Evolutionary conservation across 2,888 invertebrate species (phyloP), one percentile per base, ranked within the genome.

Genomic region (Mongoloraphidia duomilia): DNA sequence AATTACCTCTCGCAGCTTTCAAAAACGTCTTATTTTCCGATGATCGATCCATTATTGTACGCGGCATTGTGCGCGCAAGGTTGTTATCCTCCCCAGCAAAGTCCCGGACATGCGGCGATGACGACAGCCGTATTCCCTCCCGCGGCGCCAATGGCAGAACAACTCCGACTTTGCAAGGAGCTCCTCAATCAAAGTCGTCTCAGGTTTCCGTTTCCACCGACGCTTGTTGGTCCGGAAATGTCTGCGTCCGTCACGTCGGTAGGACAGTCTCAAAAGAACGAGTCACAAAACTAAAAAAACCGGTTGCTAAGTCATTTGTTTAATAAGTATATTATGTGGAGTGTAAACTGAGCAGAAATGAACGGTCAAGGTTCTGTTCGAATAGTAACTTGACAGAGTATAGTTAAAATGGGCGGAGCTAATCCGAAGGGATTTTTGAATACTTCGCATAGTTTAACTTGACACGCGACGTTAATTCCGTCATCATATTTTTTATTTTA

Each of bases 111-210:
- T 56, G n/a, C 56, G 58, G 42, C 56, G 39, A 53, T 65, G 34
- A 57, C 63, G 11, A 59, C 63, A 11, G 64, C 68, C 3, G 61
- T 69, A 49, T 65, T 68, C 52, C 63, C 72, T 44, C 63, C 71
- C 43, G 65, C 66, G 17, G 69, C 72, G 51, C 66, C 73, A 41
- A 66, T 66, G 51, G 69, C 73, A 14, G 71, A 73, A 53, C 70
- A 71, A 50, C 58, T 72, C 49, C 74, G 75, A 56, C 69, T 76
- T 53, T 72, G 72, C 58, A 72, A 74, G 55, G 75, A 77, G 54
- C 61, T 76, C 50, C 64, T 72, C 58, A 65, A 69, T 49, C 68
- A 61, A 49, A 62, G 58, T 50, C 55, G 63, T 40, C 50, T 65
- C 34, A 58, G 61, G 46, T 60, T 60, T 54, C 63, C 63, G 6